Percentiles rank a stretch among this genome's conserved stretches.
Conservation (phyloP, 35 echinoderm and acorn worm species). For the Ophioderma brevispina region DNA sequence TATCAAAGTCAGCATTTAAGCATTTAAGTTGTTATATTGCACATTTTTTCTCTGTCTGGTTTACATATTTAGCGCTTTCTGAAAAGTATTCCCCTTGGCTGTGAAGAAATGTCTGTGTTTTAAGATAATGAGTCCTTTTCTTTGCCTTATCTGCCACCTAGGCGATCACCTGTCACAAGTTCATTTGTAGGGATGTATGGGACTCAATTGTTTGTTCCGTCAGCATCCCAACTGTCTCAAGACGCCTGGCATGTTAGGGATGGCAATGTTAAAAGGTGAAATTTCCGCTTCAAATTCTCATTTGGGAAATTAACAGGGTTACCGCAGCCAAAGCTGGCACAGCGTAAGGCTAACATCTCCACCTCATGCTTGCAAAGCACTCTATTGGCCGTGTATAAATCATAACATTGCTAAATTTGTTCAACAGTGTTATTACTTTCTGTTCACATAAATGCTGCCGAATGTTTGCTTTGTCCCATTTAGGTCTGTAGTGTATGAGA, state of each 20-base stretch:
- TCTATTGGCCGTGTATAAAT: neutral
- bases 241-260: neutral
- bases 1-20: no score
- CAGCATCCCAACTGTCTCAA: neutral
- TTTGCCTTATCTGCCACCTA: no score
- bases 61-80: no score
- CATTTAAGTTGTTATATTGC: no score
- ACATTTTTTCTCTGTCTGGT: no score
- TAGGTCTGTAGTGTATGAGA: neutral
- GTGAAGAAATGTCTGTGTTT: no score
- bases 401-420: neutral
- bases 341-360: neutral
- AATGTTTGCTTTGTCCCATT: no score
- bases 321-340: neutral
- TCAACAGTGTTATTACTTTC: neutral
- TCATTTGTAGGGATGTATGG: neutral
- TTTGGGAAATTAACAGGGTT: neutral
- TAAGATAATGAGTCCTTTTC: no score
- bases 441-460: no score
- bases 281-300: neutral
- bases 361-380: neutral
- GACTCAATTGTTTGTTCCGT: neutral
- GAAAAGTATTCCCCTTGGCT: no score
- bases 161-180: no score
- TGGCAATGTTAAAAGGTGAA: neutral